These are phyloP conservation scores for Limnephilus lunatus DNA, from an alignment of 2,888 invertebrate genomes.

Conservation along the genomic window DNA sequence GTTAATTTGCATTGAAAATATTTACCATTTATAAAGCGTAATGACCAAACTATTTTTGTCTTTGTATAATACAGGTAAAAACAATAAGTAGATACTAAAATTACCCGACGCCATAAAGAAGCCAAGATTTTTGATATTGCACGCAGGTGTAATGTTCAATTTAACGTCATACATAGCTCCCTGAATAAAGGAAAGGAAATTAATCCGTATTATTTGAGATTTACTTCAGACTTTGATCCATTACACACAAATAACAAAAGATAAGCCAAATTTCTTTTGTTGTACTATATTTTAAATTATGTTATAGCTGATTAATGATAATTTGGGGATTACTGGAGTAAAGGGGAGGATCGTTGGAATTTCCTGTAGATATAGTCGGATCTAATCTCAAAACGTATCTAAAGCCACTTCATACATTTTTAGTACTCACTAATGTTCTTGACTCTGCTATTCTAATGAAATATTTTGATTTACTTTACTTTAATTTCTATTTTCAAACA, in stretches of 20 bases:
- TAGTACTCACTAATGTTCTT: no score
- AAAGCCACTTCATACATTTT: not conserved
- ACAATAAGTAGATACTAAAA: no score
- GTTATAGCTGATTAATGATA: not conserved
- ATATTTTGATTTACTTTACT: not conserved
- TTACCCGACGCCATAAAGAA: not conserved
- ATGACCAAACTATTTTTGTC: not conserved
- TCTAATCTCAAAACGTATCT: not conserved
- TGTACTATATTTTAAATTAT: not conserved
- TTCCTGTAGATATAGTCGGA: not conserved
- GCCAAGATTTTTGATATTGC: not conserved
- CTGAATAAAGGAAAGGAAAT: not conserved
- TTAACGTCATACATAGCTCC: not conserved
- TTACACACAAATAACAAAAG: not conserved
- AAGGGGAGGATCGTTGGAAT: not conserved
- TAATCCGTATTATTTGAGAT: not conserved
- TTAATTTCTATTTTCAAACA: not conserved
- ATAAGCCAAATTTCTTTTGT: not conserved
- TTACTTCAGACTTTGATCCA: not conserved
- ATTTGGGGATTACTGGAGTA: not conserved
- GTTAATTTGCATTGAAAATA: not conserved
- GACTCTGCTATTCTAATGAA: no score
- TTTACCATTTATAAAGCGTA: not conserved
- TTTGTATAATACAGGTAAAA: no score
- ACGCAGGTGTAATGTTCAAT: not conserved